phyloP scores from a whole-genome alignment of 2,113 vertebrate species.

The Heterotilapia buettikoferi region DNA sequence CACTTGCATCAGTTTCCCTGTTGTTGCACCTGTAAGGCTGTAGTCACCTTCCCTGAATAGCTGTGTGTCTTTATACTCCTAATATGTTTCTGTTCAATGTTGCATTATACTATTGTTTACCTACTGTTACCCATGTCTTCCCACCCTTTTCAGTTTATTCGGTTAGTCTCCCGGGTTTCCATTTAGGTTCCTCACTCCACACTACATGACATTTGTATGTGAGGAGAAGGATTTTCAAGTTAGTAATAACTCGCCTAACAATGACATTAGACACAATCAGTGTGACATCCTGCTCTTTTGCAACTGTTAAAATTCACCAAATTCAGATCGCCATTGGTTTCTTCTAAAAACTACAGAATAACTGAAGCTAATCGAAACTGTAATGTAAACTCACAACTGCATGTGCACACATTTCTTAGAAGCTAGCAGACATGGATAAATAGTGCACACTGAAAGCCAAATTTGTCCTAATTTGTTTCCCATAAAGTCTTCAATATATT shows the following conservation, averaged over 20 bases:
- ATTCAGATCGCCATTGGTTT: not conserved
- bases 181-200: not conserved
- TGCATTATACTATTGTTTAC: not conserved
- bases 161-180: not conserved
- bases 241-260: not conserved
- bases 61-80: not conserved
- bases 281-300: not conserved
- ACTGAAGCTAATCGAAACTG: not conserved
- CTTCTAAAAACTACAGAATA: not conserved
- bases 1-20: not conserved
- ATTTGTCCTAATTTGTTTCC: constrained; percentile 1
- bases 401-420: not conserved
- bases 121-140: not conserved
- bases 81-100: not conserved
- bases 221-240: not conserved
- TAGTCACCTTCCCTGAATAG: not conserved
- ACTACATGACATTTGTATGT: not conserved
- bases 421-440: not conserved
- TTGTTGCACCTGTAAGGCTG: not conserved
- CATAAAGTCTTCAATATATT: constrained; percentile 27
- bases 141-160: not conserved
- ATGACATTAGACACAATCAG: not conserved
- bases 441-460: not conserved
- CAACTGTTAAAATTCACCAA: not conserved
- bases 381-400: not conserved